Evolutionary conservation across 1,140 invertebrate genomes (phyloP).

Genomic region (Hylaeus anthracinus): DNA sequence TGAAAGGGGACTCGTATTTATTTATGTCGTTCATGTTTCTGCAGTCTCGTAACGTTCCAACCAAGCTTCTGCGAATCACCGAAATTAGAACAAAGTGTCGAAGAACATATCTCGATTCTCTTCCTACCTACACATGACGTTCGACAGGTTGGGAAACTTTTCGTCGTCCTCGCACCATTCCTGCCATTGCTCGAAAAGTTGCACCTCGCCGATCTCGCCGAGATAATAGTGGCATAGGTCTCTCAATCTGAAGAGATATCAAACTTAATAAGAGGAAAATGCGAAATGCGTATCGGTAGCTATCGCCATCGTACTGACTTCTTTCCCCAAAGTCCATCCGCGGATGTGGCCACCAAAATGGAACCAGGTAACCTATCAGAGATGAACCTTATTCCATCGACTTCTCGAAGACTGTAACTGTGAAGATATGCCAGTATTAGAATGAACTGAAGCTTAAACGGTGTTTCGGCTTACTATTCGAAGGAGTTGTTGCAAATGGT

Average conservation of each 20-base stretch:
- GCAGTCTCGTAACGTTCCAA: conserved; percentile 66
- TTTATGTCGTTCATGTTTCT: conserved; percentile 51
- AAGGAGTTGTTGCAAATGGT: conserved; percentile 71
- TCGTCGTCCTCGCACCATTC: conserved; percentile 58
- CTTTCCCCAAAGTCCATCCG: conserved; percentile 67
- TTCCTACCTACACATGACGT: conserved; percentile 67
- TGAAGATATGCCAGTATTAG: background rate
- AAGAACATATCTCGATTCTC: background rate
- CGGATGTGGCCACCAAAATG: conserved; percentile 62
- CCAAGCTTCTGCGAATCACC: conserved; percentile 38
- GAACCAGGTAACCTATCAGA: conserved; percentile 65
- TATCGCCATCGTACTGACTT: conserved; percentile 51
- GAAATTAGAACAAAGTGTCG: background rate
- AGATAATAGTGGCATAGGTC: conserved; percentile 70
- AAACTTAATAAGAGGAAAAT: background rate
- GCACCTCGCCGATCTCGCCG: conserved; percentile 58
- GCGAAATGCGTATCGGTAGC: background rate
- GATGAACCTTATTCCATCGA: conserved; percentile 66
- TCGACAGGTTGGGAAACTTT: conserved; percentile 38
- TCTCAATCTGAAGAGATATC: conserved; percentile 56
- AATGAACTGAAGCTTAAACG: background rate
- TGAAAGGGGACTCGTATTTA: conserved; percentile 7
- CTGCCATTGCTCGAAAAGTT: conserved; percentile 70
- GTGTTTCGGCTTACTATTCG: conserved; percentile 60
- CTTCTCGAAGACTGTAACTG: conserved; percentile 70